Base-by-base conservation (phyloP, 2,797 vertebrate genomes). In the Salmo trutta region DNA sequence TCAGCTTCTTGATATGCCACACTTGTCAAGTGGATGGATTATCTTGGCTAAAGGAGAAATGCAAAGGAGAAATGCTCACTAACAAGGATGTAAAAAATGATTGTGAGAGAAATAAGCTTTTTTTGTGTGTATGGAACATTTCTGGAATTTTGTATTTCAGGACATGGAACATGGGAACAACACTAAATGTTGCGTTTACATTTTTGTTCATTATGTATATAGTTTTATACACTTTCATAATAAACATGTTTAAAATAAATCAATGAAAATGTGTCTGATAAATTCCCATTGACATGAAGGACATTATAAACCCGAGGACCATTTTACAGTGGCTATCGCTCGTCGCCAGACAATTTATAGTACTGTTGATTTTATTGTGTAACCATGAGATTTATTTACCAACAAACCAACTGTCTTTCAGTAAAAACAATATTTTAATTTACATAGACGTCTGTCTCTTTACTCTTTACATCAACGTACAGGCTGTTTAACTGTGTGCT, bases 361-460 rank as follows among this genome's bases (percentile, higher is more conserved):
- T 65, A 27, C 53, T 27, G 21, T 73, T 6, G 53, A 31, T 54
- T 59, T 6, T 31, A 27, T 19, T 31, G 54, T 62, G 54, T 62
- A 74, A 62, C 41, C 36, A 41, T 41, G 7, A 7, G 54, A 53
- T 80, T 17, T 75, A 52, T 83, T 76, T 82, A 83, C 75, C 76
- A 82, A 71, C 54, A 82, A 83, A 81, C 78, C 47, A 70, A 56
- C 71, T 41, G 51, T 56, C 72, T 83, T 53, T 80, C 2, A 29
- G 29, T 29, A 29, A 29, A 82, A 74, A 87, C 54, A 75, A 8
- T 24, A n/a, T 52, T 81, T 76, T 36, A 89, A 82, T 92, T 91
- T 84, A 87, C 85, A 83, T 85, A 90, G 83, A 91, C 84, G 76
- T 90, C 88, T 88, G 29, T 68, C 16, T 59, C 6, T 59, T 59